Evolutionary conservation across 2,113 vertebrate genomes (phyloP).

Genomic region (Haemorhous mexicanus): DNA sequence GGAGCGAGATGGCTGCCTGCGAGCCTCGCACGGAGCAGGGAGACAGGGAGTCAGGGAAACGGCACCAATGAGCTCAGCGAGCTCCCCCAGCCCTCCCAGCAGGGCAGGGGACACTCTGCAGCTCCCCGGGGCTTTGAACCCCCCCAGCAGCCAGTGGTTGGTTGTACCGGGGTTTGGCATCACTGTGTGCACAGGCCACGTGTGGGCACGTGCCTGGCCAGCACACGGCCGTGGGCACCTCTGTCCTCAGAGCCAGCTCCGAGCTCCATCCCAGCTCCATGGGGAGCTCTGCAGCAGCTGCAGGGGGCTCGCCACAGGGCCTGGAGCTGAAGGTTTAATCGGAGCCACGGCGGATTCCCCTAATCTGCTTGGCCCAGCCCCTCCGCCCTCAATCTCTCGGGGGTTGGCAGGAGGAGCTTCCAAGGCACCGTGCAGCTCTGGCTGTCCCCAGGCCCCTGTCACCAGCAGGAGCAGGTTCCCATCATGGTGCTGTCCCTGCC

Average conservation of each 20-base stretch:
- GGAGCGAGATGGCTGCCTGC: neutral
- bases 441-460: neutral
- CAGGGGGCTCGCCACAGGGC: rapidly evolving
- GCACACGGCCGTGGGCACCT: rapidly evolving
- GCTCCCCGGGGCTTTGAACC: neutral
- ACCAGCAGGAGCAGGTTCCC: neutral
- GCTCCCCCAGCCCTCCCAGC: neutral
- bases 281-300: rapidly evolving
- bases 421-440: rapidly evolving
- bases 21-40: neutral
- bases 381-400: neutral
- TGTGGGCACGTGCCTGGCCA: rapidly evolving
- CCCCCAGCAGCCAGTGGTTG: rapidly evolving
- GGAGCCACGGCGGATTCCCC: neutral
- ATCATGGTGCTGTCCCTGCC: rapidly evolving
- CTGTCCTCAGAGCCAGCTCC: rapidly evolving
- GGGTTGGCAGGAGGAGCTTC: neutral
- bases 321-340: neutral
- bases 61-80: neutral
- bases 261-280: rapidly evolving
- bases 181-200: rapidly evolving
- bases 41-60: neutral
- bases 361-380: neutral
- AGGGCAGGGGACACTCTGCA: rapidly evolving
- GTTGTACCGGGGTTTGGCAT: rapidly evolving